phyloP scores from a whole-genome alignment of 2,888 invertebrate genomes.

The Calliphora vomitoria region DNA sequence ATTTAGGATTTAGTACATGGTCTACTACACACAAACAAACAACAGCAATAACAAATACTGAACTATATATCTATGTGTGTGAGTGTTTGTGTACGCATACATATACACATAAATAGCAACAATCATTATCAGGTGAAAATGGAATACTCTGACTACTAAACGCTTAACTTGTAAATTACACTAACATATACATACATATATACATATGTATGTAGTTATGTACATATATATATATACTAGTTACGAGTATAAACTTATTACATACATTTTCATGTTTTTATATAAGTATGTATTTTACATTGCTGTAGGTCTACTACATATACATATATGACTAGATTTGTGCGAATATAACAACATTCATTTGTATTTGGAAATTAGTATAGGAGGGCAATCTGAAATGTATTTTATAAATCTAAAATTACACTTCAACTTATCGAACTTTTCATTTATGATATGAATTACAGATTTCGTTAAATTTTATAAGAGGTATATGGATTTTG shows the following conservation, averaged over 20 bases:
- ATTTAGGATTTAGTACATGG: constrained; percentile 35
- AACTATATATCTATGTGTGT: background rate
- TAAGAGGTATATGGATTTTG: no score
- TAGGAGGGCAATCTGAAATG: background rate
- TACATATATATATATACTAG: no score
- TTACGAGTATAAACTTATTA: no score
- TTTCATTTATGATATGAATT: no score
- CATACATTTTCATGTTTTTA: no score
- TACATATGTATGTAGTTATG: background rate
- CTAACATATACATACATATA: constrained; percentile 19
- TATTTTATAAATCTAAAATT: no score
- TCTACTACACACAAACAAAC: constrained; percentile 29
- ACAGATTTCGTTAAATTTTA: no score
- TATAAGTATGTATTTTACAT: background rate
- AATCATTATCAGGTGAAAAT: constrained; percentile 53
- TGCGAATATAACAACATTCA: background rate
- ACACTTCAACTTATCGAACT: no score
- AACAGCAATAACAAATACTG: background rate
- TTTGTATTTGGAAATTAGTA: background rate
- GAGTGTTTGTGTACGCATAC: background rate
- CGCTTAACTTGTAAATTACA: constrained; percentile 34
- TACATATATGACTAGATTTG: background rate
- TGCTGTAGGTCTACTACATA: background rate
- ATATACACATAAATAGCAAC: background rate
- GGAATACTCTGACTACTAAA: constrained; percentile 1